Conservation (phyloP, 2,888 invertebrate genomes). For the Chorisops tibialis region DNA sequence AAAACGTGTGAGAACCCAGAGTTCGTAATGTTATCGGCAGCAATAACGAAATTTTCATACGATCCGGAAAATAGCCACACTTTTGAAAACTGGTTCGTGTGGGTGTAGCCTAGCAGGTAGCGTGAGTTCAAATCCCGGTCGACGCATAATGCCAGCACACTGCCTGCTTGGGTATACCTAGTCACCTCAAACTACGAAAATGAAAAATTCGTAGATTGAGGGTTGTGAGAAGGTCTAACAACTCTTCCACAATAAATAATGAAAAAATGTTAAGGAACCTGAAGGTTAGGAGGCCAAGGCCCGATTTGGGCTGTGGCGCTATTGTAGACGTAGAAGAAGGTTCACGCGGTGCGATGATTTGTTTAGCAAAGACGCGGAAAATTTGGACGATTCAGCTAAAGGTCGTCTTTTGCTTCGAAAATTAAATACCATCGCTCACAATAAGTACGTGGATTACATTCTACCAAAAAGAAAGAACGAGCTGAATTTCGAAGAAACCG, state of each 20-base stretch:
- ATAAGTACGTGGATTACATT: background rate
- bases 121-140: no score
- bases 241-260: no score
- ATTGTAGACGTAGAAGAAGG: no score
- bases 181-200: no score
- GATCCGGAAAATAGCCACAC: background rate
- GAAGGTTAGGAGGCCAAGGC: no score
- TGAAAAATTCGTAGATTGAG: no score
- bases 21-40: background rate
- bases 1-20: constrained; percentile 34
- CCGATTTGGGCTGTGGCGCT: no score
- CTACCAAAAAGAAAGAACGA: background rate
- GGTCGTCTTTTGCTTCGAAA: constrained; percentile 32
- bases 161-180: no score
- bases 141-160: no score
- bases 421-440: constrained; percentile 27
- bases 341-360: background rate
- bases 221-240: no score
- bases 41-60: background rate
- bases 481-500: background rate
- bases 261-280: no score
- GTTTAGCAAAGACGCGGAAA: constrained; percentile 19
- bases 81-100: background rate
- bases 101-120: no score
- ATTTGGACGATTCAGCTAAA: constrained; percentile 31